phyloP scores from a whole-genome alignment of 2,888 invertebrate species.

The Gymnosoma rotundatum region DNA sequence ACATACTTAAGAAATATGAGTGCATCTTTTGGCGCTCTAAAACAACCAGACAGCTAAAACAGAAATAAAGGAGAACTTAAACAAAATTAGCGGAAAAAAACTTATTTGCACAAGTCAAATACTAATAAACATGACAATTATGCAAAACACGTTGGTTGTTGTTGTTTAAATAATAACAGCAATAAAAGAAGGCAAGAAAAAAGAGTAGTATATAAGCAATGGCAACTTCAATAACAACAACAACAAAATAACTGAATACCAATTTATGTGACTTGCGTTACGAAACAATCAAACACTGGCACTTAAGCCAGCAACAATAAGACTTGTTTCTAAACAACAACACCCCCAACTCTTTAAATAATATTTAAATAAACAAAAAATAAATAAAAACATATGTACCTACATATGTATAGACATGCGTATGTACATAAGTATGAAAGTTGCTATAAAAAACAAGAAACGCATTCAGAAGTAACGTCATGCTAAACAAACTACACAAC shows the following conservation, averaged over 20 bases:
- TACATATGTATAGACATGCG: neutral
- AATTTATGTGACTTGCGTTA: conserved; percentile 13
- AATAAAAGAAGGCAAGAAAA: conserved; percentile 18
- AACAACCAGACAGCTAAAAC: conserved; percentile 26
- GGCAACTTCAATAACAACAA: conserved; percentile 19
- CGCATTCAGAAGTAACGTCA: conserved; percentile 49
- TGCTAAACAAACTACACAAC: conserved; percentile 1
- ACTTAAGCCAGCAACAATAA: conserved; percentile 20
- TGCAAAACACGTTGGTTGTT: conserved; percentile 63
- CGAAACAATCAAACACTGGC: conserved; percentile 10
- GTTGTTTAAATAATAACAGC: conserved; percentile 31
- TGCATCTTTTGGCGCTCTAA: conserved; percentile 60
- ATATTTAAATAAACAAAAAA: neutral
- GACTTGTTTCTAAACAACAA: conserved; percentile 45
- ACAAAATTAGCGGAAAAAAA: conserved; percentile 12
- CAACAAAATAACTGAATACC: too few relatives aligned
- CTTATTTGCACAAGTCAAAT: conserved; percentile 28
- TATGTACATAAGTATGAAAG: neutral
- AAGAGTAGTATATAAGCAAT: conserved; percentile 7
- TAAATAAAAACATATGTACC: neutral
- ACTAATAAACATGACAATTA: conserved; percentile 37
- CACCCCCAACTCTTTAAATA: conserved; percentile 60
- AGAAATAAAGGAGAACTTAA: neutral
- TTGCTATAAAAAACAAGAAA: conserved; percentile 15
- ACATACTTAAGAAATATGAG: conserved; percentile 52